A percentile compares a stretch with the other conserved stretches of the same genome.
phyloP scores from a whole-genome alignment of 2,797 vertebrate genomes.

The Oryzias sinensis region DNA sequence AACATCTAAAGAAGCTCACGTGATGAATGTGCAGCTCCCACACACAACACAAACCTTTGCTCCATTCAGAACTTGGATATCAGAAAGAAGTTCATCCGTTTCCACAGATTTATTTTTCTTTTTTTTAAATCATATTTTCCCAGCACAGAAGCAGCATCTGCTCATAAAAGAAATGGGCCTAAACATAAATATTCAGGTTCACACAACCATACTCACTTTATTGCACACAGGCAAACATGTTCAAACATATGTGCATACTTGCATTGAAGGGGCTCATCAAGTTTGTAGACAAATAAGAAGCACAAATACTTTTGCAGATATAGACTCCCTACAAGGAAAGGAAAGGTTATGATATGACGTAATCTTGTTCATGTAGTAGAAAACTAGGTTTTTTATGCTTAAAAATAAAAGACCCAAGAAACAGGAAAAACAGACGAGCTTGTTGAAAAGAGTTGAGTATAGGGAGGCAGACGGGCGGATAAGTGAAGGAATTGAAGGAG shows the following conservation, averaged over 20 bases:
- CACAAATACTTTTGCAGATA: conserved; percentile 21
- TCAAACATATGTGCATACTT: background rate
- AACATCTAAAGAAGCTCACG: no score
- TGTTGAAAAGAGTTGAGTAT: conserved; percentile 10
- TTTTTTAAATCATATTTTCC: no score
- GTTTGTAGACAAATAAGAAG: conserved; percentile 4
- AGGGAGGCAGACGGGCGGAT: conserved; percentile 34
- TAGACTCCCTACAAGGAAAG: conserved; percentile 26
- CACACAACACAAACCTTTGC: no score
- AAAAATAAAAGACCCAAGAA: conserved; percentile 36
- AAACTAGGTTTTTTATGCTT: conserved; percentile 47
- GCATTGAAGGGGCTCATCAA: background rate
- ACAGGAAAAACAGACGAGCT: conserved; percentile 22
- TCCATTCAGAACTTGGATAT: no score
- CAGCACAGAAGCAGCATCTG: no score
- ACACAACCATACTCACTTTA: conserved; percentile 11
- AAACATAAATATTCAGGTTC: background rate
- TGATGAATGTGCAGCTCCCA: no score
- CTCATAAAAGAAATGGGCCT: no score
- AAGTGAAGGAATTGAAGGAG: conserved; percentile 53
- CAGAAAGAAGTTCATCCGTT: no score
- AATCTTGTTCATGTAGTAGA: conserved; percentile 37
- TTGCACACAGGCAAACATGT: conserved; percentile 22
- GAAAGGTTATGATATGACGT: conserved; percentile 37
- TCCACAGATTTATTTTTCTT: no score